Evolutionary conservation across 2,113 vertebrate genomes (phyloP), one percentile per base, ranked within the genome.

Genomic region (Takifugu bimaculatus): DNA sequence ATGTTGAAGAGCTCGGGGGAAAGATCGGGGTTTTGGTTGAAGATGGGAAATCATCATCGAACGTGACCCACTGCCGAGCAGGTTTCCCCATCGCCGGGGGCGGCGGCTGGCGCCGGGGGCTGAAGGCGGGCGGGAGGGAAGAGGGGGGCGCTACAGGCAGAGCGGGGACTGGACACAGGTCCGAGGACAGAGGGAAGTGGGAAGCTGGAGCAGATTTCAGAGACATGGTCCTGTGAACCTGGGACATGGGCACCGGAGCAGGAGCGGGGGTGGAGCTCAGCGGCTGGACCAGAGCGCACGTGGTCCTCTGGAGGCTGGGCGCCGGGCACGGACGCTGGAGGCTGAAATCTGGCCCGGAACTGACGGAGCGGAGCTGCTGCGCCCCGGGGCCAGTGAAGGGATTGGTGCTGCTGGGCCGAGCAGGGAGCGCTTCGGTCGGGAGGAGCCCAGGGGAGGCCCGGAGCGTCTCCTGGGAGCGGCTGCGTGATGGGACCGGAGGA

Each of bases 31-130:
- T 61, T 63, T 71, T 66, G 26, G 74, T 62, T 14, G 51, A 9
- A 13, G 47, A 2, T 35, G 76, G 43, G 25, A 80, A 86, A 53
- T 88, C 87, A 0, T 92, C 89, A 57, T 90, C 89, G 4, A 92
- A 91, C 15, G 94, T 99, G 74, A 98, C 95, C 97, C 97, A 98
- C 47, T 88, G 92, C 87, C 88, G 89, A 83, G 74, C 78, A 75
- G 10, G 75, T 4, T 26, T 85, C 71, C 47, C 80, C 73, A 20
- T 26, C 20, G 15, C 70, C 50, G 28, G 53, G 47, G 75, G 66
- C 48, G 60, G 75, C 1, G 44, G 79, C 81, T 74, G 85, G 72
- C 48, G 79, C 51, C 20, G 79, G 53, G 80, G 66, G 2, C 54
- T 63, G 2, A 68, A 43, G 25, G 62, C 15, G 47, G 88, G 78